A percentile compares a stretch with the other conserved stretches of the same genome.
phyloP scores from a whole-genome alignment of 2,797 vertebrate species.

The Petrocephalus schoutedeni region DNA sequence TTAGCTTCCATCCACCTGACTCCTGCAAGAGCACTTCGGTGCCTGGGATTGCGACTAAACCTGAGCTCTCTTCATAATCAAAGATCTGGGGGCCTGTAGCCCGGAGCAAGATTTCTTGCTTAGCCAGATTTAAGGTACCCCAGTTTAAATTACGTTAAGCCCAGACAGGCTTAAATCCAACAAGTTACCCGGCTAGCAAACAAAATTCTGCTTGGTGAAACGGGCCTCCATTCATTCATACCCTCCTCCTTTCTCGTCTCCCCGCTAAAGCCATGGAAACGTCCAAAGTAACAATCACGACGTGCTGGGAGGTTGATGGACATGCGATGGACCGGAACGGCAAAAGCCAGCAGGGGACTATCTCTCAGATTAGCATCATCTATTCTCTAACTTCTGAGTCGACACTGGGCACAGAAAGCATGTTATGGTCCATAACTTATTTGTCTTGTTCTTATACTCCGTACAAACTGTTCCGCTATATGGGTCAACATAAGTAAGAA shows the following conservation, averaged over 20 bases:
- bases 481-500: not conserved
- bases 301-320: not conserved
- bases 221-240: not conserved
- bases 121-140: not conserved
- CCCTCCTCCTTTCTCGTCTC: not conserved
- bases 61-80: not conserved
- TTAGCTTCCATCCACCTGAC: not conserved
- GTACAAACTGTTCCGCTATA: not conserved
- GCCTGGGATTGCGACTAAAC: not conserved
- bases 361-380: not conserved
- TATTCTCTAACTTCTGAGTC: not conserved
- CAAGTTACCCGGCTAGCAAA: not conserved
- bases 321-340: not conserved
- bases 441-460: not conserved
- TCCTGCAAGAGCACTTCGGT: not conserved
- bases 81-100: not conserved
- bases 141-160: not conserved
- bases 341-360: not conserved
- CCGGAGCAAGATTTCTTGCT: not conserved
- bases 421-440: not conserved
- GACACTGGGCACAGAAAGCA: not conserved
- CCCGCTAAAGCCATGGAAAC: not conserved
- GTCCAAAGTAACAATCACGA: not conserved
- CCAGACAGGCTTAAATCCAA: not conserved
- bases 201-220: not conserved